Evolutionary conservation across 2,113 vertebrate species (phyloP).

Genomic region (Melanotaenia duboulayi): DNA sequence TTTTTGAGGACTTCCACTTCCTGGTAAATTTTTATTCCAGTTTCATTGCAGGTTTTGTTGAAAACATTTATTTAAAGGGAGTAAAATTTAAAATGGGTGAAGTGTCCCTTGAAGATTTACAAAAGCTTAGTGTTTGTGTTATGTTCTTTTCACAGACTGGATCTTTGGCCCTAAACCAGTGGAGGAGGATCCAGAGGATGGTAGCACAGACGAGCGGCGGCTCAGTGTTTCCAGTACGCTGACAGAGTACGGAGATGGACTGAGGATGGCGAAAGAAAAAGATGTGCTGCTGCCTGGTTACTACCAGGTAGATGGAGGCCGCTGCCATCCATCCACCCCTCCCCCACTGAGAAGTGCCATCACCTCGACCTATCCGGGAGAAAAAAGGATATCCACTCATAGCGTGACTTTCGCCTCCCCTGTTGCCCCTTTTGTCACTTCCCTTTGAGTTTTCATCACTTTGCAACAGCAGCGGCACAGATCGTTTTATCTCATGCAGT

Average conservation of each 20-base stretch:
- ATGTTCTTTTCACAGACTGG: constrained; percentile 65
- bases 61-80: too few relatives aligned
- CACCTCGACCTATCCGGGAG: constrained; percentile 7
- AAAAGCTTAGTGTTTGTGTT: background rate
- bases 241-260: constrained; percentile 9
- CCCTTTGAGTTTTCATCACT: constrained; percentile 61
- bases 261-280: constrained; percentile 50
- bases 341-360: constrained; percentile 50
- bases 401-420: constrained; percentile 65
- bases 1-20: too few relatives aligned
- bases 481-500: background rate
- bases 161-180: constrained; percentile 72
- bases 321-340: background rate
- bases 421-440: constrained; percentile 69
- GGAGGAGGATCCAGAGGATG: constrained; percentile 62
- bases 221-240: constrained; percentile 30
- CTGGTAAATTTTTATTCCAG: too few relatives aligned
- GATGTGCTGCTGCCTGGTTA: constrained; percentile 51
- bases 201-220: constrained; percentile 6
- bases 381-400: constrained; percentile 56
- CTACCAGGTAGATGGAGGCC: constrained; percentile 16
- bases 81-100: too few relatives aligned
- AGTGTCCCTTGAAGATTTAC: too few relatives aligned
- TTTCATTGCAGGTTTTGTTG: too few relatives aligned
- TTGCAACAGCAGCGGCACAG: background rate